phyloP scores from a whole-genome alignment of 2,113 vertebrate genomes.

The Chlorodrepanis virens region DNA sequence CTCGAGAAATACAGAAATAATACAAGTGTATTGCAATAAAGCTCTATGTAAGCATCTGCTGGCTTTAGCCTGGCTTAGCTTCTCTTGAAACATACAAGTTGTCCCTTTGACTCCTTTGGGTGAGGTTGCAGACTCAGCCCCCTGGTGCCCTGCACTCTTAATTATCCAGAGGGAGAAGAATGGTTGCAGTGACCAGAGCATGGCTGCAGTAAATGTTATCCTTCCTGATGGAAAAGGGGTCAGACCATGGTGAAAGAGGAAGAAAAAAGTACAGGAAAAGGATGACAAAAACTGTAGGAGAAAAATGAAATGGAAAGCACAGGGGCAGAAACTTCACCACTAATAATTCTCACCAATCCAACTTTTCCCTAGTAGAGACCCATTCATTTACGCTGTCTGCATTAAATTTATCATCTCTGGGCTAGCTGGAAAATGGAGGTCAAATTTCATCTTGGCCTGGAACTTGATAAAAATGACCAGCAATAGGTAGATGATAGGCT shows the following conservation, averaged over 20 bases:
- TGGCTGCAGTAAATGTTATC: not conserved
- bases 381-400: constrained; percentile 49
- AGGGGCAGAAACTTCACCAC: not conserved
- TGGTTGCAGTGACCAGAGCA: not conserved
- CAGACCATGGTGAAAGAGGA: not conserved
- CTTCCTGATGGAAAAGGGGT: not conserved
- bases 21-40: not conserved
- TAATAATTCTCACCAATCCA: constrained; percentile 37
- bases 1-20: not conserved
- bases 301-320: not conserved
- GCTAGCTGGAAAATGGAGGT: constrained; percentile 75
- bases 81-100: not conserved
- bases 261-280: not conserved
- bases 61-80: not conserved
- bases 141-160: not conserved
- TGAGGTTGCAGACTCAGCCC: not conserved
- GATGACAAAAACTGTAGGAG: not conserved
- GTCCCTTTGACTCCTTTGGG: not conserved
- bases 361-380: not conserved
- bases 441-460: constrained; percentile 73
- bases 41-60: rapidly evolving
- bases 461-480: constrained; percentile 77
- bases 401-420: constrained; percentile 69
- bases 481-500: constrained; percentile 75
- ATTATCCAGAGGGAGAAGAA: not conserved